A percentile compares a stretch with the other conserved stretches of the same genome.
These are phyloP conservation scores for Campoletis sonorensis DNA, from an alignment of 1,140 invertebrate genomes.

Conservation along the genomic window DNA sequence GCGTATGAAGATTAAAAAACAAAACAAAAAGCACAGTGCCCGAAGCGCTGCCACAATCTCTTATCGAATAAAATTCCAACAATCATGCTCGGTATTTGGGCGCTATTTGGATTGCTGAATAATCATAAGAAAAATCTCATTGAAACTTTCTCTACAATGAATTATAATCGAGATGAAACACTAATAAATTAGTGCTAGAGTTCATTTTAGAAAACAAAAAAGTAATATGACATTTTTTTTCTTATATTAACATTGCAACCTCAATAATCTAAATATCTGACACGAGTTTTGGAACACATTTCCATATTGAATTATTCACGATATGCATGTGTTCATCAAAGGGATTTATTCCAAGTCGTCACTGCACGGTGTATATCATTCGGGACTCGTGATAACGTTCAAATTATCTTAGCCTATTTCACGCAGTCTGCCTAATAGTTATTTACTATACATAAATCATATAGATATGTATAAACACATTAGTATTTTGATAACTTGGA, in stretches of 20 bases:
- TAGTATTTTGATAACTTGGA: not conserved
- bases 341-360: not conserved
- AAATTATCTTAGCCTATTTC: slow-evolving; percentile 41
- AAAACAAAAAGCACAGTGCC: slow-evolving; percentile 59
- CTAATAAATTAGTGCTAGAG: too few relatives aligned
- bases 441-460: not conserved
- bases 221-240: too few relatives aligned
- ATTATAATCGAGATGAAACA: too few relatives aligned
- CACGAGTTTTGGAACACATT: too few relatives aligned
- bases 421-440: slow-evolving; percentile 37
- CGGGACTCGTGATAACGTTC: slow-evolving; percentile 32
- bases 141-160: too few relatives aligned
- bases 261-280: too few relatives aligned
- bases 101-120: too few relatives aligned
- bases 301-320: not conserved
- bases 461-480: not conserved
- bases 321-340: not conserved
- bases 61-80: too few relatives aligned
- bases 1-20: not conserved
- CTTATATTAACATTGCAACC: too few relatives aligned
- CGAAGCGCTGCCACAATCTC: not conserved
- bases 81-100: too few relatives aligned
- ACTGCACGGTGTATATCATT: not conserved
- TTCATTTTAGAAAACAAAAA: too few relatives aligned
- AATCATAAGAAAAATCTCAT: too few relatives aligned